Evolutionary conservation across 2,797 vertebrate genomes (phyloP), one percentile per base, ranked within the genome.

Genomic region (Rhodeus uyekii): DNA sequence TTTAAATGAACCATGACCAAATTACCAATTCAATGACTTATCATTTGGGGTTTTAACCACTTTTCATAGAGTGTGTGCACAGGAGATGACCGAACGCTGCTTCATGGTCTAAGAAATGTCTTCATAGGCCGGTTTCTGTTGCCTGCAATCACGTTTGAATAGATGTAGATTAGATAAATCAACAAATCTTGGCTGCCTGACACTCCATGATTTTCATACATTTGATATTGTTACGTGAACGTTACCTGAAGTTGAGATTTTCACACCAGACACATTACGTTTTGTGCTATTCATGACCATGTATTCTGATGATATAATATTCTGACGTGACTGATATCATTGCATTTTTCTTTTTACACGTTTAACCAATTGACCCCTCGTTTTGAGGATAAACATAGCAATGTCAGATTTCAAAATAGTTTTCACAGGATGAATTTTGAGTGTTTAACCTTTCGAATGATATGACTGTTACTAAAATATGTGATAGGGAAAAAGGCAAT

Each of bases 111-210:
- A 58, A 58, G 55, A 27, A 58, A 27, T 27, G 8, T 24, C 73
- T 18, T 27, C n/a, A 60, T 14, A 36, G 5, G 6, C 6, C 14
- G 2, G 71, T 36, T 36, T 74, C 24, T 4, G 14, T n/a, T 2
- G 27, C 36, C 24, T 76, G 24, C 8, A 61, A 61, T 76, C 19
- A 60, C 0, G 1, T 5, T 60, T 76, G 2, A 60, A 76, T 61
- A 42, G 8, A 27, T 76, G 14, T 60, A 58, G 53, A 76, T 76
- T 29, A 76, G 36, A 44, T 29, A 55, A 55, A 74, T 38, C 32
- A 38, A 24, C 48, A 9, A 29, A 12, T 34, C 44, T 22, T 13
- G 27, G 68, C 44, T 69, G 7, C 14, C 8, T 46, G 39, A 29
- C 39, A 29, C 69, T 50, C 18, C 22, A 3, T 24, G 32, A 73